These are phyloP conservation scores for Rutilus rutilus DNA, from an alignment of 2,113 vertebrate genomes.

Conservation along the genomic window DNA sequence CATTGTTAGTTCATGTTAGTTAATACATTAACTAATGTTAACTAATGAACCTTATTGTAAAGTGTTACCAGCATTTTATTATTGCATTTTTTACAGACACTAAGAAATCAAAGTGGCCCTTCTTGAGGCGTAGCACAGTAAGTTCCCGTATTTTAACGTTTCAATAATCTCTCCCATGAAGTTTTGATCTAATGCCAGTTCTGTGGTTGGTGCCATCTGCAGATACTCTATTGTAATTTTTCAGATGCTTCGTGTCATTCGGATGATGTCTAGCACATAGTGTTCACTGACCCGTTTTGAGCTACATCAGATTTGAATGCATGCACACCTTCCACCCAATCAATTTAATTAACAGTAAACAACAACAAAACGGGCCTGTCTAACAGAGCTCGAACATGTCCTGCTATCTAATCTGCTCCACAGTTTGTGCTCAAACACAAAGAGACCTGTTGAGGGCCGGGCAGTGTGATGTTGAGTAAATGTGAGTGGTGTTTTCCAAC, in stretches of 20 bases:
- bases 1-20: too few species aligned
- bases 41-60: too few species aligned
- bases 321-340: conserved; percentile 53
- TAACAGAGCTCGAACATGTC: background rate
- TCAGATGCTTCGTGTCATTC: conserved; percentile 41
- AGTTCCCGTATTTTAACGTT: background rate
- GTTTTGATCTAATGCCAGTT: conserved; percentile 28
- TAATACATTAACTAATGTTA: too few species aligned
- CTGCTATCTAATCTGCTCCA: conserved; percentile 1
- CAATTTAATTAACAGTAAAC: conserved; percentile 58
- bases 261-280: conserved; percentile 57
- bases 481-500: conserved; percentile 25
- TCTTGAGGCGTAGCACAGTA: conserved; percentile 75
- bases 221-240: conserved; percentile 51
- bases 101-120: conserved; percentile 92
- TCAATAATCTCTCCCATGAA: background rate
- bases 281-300: conserved; percentile 74
- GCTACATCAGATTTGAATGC: conserved; percentile 68
- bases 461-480: background rate
- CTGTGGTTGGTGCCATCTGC: background rate
- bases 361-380: conserved; percentile 43
- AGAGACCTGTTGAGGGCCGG: conserved; percentile 8
- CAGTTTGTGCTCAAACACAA: conserved; percentile 36
- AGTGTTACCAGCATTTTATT: background rate
- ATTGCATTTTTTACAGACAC: conserved; percentile 73